phyloP scores from a whole-genome alignment of 2,888 invertebrate species.

The Entomobrya multifasciata region DNA sequence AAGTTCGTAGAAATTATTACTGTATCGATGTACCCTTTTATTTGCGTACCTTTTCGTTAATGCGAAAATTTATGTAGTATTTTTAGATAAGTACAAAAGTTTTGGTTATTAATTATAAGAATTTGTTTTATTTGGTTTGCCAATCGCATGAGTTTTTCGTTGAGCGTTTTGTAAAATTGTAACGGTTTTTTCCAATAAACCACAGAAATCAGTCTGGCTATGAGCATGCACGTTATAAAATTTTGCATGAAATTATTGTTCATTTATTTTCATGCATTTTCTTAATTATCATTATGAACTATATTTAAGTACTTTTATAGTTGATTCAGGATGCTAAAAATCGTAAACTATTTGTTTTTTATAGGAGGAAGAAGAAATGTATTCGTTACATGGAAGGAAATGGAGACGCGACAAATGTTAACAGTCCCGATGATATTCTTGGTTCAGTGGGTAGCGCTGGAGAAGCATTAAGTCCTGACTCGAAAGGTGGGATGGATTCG shows the following conservation, averaged over 20 bases:
- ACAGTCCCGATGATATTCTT: constrained; percentile 87
- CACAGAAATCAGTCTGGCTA: not conserved
- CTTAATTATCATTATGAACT: not conserved
- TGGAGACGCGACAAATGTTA: constrained; percentile 85
- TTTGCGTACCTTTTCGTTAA: too few relatives aligned
- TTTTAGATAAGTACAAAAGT: too few relatives aligned
- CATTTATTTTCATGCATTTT: not conserved
- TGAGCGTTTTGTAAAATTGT: not conserved
- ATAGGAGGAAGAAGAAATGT: constrained; percentile 97
- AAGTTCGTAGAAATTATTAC: not conserved
- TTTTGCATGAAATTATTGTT: not conserved
- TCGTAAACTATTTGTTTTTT: not conserved
- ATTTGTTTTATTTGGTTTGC: not conserved
- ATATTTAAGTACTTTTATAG: not conserved
- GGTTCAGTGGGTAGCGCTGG: constrained; percentile 91
- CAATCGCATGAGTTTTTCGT: constrained; percentile 11
- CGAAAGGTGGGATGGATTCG: constrained; percentile 85
- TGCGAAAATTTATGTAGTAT: too few relatives aligned
- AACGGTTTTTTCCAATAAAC: not conserved
- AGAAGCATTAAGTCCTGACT: constrained; percentile 83
- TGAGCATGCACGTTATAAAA: not conserved
- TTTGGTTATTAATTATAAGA: not conserved
- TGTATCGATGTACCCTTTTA: too few relatives aligned
- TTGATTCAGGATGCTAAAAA: not conserved
- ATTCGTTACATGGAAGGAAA: constrained; percentile 94